These are phyloP conservation scores for Cyanistes caeruleus DNA, from an alignment of 2,113 vertebrate genomes.

Conservation along the genomic window DNA sequence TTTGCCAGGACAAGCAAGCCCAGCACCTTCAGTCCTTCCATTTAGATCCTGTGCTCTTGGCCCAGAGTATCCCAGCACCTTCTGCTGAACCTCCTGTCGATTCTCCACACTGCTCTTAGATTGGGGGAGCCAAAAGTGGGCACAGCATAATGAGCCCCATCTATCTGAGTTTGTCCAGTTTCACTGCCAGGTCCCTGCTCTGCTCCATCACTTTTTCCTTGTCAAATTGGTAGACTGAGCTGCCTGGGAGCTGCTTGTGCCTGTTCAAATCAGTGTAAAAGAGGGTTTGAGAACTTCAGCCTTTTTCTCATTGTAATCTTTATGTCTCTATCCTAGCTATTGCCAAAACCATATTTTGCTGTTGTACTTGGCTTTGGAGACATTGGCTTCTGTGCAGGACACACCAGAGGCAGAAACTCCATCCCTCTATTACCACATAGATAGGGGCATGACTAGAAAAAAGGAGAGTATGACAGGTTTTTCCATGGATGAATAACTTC, in stretches of 20 bases:
- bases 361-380: background rate
- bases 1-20: background rate
- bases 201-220: background rate
- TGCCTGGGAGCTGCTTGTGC: background rate
- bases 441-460: background rate
- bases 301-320: background rate
- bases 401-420: background rate
- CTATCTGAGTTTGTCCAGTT: background rate
- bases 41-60: background rate
- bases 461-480: background rate
- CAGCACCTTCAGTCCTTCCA: background rate
- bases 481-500: constrained; percentile 4
- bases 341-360: background rate
- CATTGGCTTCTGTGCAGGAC: background rate
- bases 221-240: no score
- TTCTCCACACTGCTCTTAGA: background rate
- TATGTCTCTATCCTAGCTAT: background rate
- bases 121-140: background rate
- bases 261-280: background rate
- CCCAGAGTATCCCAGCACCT: background rate
- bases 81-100: background rate
- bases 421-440: background rate
- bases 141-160: background rate
- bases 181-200: accelerated
- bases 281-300: background rate